Conservation (phyloP, 2,888 invertebrate species). For the Rhimphoctona megacephalus region DNA sequence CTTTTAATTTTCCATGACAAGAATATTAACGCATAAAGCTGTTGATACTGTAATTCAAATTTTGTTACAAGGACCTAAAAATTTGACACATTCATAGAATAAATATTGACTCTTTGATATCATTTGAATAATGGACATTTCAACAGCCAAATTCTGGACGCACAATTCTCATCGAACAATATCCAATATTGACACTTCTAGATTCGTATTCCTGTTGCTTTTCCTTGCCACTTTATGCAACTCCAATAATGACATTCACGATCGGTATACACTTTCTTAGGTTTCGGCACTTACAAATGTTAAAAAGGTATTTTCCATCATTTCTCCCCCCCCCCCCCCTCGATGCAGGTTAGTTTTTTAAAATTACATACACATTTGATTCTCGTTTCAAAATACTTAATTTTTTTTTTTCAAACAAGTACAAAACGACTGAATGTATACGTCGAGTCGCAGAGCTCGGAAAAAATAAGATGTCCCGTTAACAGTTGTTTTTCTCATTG, state of each 20-base stretch:
- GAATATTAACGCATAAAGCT: not conserved
- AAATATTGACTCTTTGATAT: constrained; percentile 7
- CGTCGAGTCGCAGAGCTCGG: not conserved
- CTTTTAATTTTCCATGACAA: not conserved
- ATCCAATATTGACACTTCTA: not conserved
- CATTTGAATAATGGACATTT: not conserved
- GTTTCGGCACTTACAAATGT: constrained; percentile 4
- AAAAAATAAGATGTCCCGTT: not conserved
- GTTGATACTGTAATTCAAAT: not conserved
- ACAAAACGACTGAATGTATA: not conserved
- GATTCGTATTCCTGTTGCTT: constrained; percentile 1
- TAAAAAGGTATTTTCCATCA: not conserved
- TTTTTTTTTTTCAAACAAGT: not conserved
- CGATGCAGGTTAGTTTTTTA: not conserved
- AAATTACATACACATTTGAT: not conserved
- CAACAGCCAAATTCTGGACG: not conserved
- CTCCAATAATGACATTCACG: constrained; percentile 6
- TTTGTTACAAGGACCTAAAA: not conserved
- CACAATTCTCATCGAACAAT: not conserved
- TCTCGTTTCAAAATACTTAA: not conserved
- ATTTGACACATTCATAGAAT: not conserved
- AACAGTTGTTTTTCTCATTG: not conserved
- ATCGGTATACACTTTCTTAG: not conserved
- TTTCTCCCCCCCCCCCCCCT: not conserved
- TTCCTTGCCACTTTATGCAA: not conserved